phyloP scores from a whole-genome alignment of 2,797 vertebrate species.

The Sciurus carolinensis region DNA sequence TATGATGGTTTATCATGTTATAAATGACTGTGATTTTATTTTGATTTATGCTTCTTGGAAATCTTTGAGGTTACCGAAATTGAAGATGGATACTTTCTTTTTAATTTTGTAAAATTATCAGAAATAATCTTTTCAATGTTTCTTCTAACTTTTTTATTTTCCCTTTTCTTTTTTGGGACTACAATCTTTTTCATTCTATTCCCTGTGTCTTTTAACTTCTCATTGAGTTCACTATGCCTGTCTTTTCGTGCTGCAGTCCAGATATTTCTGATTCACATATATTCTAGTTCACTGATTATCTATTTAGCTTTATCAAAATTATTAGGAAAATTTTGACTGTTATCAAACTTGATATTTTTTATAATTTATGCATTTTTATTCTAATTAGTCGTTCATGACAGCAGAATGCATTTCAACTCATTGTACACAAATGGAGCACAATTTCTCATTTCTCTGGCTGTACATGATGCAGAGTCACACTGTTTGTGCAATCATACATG shows the following conservation, averaged over 20 bases:
- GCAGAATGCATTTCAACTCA: too few species aligned
- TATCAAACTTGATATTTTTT: slow-evolving; percentile 7
- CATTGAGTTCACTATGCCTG: background rate
- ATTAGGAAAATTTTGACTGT: background rate
- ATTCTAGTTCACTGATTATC: background rate
- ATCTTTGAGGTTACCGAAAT: background rate
- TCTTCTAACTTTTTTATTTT: background rate
- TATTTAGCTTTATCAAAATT: background rate
- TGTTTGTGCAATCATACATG: too few species aligned
- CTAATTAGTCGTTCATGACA: too few species aligned
- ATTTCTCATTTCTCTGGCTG: too few species aligned
- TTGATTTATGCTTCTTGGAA: background rate
- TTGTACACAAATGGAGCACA: too few species aligned
- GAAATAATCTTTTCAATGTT: background rate
- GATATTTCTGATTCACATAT: background rate
- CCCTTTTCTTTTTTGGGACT: background rate
- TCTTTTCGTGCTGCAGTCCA: background rate
- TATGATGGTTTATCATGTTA: background rate
- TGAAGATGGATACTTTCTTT: background rate
- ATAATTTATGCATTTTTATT: background rate
- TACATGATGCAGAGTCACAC: too few species aligned
- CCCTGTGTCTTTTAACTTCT: background rate
- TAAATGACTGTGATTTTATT: background rate
- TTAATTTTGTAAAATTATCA: background rate
- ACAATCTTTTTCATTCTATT: background rate